Conservation (phyloP, 2,797 vertebrate species). For the Garrulus glandarius region DNA sequence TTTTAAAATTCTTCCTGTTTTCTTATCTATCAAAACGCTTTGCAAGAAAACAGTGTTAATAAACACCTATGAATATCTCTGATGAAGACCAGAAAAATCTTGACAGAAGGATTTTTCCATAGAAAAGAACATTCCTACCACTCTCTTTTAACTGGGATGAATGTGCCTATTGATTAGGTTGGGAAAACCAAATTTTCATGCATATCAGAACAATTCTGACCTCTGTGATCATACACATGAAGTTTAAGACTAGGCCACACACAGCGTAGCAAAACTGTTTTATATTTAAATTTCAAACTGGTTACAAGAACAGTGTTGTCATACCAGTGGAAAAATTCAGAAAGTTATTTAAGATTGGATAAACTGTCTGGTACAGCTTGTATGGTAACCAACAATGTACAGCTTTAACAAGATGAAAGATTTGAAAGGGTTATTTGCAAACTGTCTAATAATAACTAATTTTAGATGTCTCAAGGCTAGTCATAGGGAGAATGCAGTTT, state of each 20-base stretch:
- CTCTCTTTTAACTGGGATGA: neutral
- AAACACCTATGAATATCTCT: neutral
- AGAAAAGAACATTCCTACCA: neutral
- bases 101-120: neutral
- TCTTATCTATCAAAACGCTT: neutral
- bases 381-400: neutral
- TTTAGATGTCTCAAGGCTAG: conserved; percentile 66
- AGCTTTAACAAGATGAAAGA: conserved; percentile 25
- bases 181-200: neutral
- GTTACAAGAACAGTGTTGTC: neutral
- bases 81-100: neutral
- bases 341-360: neutral
- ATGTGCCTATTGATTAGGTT: neutral
- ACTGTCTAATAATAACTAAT: conserved; percentile 64
- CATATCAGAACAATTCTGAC: neutral
- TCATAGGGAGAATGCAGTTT: conserved; percentile 59
- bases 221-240: neutral
- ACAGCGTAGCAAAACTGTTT: neutral
- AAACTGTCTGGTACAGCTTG: neutral
- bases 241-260: neutral
- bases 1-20: neutral
- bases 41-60: neutral
- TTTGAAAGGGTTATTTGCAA: conserved; percentile 64
- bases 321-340: neutral
- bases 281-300: neutral